Evolutionary conservation across 1,140 invertebrate genomes (phyloP).

Genomic region (Eupristina koningsbergeri): DNA sequence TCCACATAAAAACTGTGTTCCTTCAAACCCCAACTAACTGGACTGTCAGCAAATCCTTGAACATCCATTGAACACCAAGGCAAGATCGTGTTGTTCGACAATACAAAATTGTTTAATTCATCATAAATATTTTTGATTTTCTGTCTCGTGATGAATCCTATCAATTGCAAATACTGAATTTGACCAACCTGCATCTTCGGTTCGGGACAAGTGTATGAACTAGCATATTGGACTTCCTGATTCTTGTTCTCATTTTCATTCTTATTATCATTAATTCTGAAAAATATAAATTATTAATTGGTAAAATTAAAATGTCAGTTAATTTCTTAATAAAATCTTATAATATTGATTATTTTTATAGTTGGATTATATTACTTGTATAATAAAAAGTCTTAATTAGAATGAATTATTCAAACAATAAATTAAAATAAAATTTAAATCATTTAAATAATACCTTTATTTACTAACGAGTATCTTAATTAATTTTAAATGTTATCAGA

Average conservation of each 20-base stretch:
- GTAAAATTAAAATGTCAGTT: too few species aligned
- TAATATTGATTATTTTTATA: too few species aligned
- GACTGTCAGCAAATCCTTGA: constrained; percentile 75
- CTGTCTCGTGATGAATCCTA: constrained; percentile 72
- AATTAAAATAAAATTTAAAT: too few species aligned
- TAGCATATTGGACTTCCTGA: constrained; percentile 62
- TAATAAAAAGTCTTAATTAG: too few species aligned
- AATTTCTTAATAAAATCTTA: too few species aligned
- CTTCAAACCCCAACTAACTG: constrained; percentile 68
- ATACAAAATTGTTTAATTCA: constrained; percentile 61
- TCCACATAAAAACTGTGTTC: constrained; percentile 73
- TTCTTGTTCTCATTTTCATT: constrained; percentile 12
- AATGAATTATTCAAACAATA: too few species aligned
- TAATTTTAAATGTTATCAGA: too few species aligned
- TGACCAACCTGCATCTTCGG: constrained; percentile 61
- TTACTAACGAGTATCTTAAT: too few species aligned
- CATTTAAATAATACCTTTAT: too few species aligned
- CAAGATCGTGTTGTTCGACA: constrained; percentile 52
- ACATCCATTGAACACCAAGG: constrained; percentile 74
- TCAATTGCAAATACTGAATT: constrained; percentile 70
- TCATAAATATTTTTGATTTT: constrained; percentile 68
- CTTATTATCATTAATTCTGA: too few species aligned
- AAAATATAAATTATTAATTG: too few species aligned
- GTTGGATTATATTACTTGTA: too few species aligned
- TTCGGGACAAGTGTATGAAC: constrained; percentile 65